Evolutionary conservation across 2,888 invertebrate genomes (phyloP), one percentile per base, ranked within the genome.

Genomic region (Zeuzera pyrina): DNA sequence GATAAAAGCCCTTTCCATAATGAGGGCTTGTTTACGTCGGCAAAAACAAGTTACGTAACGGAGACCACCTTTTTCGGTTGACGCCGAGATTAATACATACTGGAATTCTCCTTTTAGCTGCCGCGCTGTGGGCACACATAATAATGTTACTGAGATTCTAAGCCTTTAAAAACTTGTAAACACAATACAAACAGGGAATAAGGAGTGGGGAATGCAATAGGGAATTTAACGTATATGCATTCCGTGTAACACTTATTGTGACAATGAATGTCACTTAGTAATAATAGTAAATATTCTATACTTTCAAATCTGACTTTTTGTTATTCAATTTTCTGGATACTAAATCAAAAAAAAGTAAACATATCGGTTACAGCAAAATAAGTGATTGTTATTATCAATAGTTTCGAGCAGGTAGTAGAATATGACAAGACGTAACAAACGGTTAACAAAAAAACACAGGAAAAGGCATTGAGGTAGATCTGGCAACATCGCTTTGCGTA

Each of bases 1-100:
- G 58, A 63, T 62, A 64, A 66, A 65, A 64, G 64, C 57, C 47
- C 52, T 61, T 61, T 64, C 60, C 60, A 70, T 69, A 63, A 69
- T 64, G 47, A 50, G 49, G 59, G 52, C 48, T 51, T 57, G 54
- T 61, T 62, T 59, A 53, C 48, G 47, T 57, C 52, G 43, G 40
- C 43, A 38, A 37, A 45, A 49, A 44, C 50, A 38, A 42, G 47
- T 68, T 65, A 59, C 49, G 52, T 65, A 67, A 66, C 61, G 60
- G 56, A 41, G 39, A 43, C 42, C 45, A 53, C 56, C 55, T 56
- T 60, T 61, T 59, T 49, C 45, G 45, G 45, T 41, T 46, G 33
- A 43, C 41, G n/a, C 47, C 44, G 39, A 57, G 52, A 56, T 56
- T 58, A 46, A 55, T 51, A 46, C 39, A 36, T 38, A 41, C 39